A percentile compares a stretch with the other conserved stretches of the same genome.
Conservation (phyloP, 2,888 invertebrate species). For the Himalopsyche kuldschensis region DNA sequence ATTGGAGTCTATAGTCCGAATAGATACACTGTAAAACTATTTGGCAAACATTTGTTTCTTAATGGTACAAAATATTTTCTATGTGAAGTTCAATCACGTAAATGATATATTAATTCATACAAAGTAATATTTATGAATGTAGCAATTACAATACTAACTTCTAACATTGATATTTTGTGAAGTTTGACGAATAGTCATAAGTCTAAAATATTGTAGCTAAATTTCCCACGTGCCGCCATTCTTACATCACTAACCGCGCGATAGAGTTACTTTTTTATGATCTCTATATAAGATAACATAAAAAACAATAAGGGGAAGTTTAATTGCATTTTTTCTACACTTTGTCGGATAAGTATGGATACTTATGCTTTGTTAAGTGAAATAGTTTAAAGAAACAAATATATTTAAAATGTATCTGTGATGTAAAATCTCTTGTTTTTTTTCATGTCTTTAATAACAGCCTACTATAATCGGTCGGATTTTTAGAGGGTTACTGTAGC, state of each 20-base stretch:
- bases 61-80: too few relatives aligned
- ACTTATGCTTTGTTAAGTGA: conserved; percentile 13
- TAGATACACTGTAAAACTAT: too few relatives aligned
- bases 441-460: background rate
- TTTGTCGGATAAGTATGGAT: conserved; percentile 6
- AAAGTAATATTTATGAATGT: too few relatives aligned
- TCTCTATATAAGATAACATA: conserved; percentile 1
- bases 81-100: too few relatives aligned
- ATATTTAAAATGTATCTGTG: conserved; percentile 11
- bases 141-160: too few relatives aligned
- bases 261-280: background rate
- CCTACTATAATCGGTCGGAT: background rate
- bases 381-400: conserved; percentile 19
- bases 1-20: too few relatives aligned
- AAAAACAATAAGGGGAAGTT: conserved; percentile 17
- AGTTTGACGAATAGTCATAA: too few relatives aligned
- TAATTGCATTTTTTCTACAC: conserved; percentile 8
- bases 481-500: background rate
- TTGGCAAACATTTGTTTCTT: too few relatives aligned
- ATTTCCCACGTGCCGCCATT: background rate
- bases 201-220: background rate
- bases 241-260: background rate
- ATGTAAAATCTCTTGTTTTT: conserved; percentile 3
- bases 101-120: too few relatives aligned
- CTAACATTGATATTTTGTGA: too few relatives aligned